Conservation (phyloP, 2,113 vertebrate genomes). For the Callospermophilus lateralis region DNA sequence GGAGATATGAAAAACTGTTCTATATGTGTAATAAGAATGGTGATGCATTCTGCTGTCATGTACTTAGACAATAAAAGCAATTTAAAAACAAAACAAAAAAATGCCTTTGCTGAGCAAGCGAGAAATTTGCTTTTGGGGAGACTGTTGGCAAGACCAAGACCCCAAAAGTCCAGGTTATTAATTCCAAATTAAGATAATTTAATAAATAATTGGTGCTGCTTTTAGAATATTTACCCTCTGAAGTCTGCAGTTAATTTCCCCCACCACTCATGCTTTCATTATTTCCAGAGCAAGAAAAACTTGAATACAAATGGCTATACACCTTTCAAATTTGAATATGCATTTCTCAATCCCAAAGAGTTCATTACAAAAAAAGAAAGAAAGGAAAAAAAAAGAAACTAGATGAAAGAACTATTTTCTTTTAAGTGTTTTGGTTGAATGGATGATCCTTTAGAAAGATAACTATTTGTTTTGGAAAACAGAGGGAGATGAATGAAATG, state of each 20-base stretch:
- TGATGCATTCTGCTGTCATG: no score
- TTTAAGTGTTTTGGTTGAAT: not conserved
- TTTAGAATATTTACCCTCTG: constrained; percentile 14
- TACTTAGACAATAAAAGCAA: no score
- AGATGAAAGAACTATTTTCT: not conserved
- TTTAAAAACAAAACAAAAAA: no score
- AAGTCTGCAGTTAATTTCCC: constrained; percentile 5
- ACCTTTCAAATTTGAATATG: constrained; percentile 21
- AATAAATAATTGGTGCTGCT: not conserved
- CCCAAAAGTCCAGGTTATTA: not conserved
- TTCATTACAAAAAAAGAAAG: constrained; percentile 28
- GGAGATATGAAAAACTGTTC: no score
- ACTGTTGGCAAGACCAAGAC: not conserved
- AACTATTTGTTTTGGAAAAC: not conserved
- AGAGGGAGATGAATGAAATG: not conserved
- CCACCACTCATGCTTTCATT: constrained; percentile 24
- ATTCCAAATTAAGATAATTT: constrained; percentile 40
- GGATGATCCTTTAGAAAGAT: not conserved
- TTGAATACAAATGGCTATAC: not conserved
- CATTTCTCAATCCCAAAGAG: not conserved
- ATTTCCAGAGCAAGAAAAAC: constrained; percentile 61
- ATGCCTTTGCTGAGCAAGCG: not conserved
- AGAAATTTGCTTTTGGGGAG: not conserved
- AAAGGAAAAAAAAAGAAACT: not conserved
- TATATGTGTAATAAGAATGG: no score